Base-by-base conservation (phyloP, 2,797 vertebrate species). In the Urophycis tenuis region DNA sequence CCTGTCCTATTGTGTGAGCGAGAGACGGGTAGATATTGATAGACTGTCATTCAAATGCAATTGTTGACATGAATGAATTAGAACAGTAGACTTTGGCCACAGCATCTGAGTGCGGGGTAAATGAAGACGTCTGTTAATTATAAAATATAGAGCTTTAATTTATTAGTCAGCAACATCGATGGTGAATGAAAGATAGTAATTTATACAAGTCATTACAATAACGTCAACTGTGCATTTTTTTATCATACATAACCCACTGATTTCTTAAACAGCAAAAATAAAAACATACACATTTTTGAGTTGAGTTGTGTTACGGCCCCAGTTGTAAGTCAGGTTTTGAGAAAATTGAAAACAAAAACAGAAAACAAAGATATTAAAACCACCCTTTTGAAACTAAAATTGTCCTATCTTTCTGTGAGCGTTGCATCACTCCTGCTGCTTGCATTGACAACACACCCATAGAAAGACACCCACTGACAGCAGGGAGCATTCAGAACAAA, bases 141-240 rank as follows among this genome's bases (percentile, higher is more conserved):
- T 94, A 94, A 94, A 94, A 94, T 94, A 94, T 94, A 94, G 91
- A 94, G 90, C 92, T 94, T 93, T 93, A 90, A 92, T 93, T 93
- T 92, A 94, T 94, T 93, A 94, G 92, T 93, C 88, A 89, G 92
- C 92, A 92, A 94, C 94, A 93, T 92, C 87, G 86, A 94, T 87
- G 88, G 89, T 89, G 89, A 91, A 90, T 89, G 88, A 88, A 88
- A 89, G 90, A 88, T 88, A 87, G 78, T 87, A 79, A 86, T 89
- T 90, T 91, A 88, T 90, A 92, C 90, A 91, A 89, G 87, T 92
- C 92, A 92, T 90, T 91, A 93, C 89, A 88, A 89, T 90, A 92
- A 93, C 91, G 92, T 91, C 88, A 89, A 92, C 87, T 92, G 91
- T 92, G 90, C 90, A 91, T 90, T 87, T 89, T 70, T 71, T 71